Base-by-base conservation (phyloP, 2,797 vertebrate species). In the Argentina silus region DNA sequence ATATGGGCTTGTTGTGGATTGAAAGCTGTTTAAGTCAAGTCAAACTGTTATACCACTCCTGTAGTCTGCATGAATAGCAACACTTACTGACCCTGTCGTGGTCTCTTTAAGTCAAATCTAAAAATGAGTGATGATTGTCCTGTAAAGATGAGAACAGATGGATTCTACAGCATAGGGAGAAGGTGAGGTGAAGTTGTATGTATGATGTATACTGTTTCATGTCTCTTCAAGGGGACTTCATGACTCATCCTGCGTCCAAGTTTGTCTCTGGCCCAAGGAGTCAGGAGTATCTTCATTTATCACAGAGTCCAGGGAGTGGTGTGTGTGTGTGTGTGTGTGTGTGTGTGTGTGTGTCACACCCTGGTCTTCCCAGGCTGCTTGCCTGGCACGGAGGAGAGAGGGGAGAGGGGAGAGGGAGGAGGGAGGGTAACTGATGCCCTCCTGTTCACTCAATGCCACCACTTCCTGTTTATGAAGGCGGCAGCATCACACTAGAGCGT, bases 211-310 rank as follows among this genome's bases (percentile, higher is more conserved):
- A 36, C 47, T 67, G 44, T 70, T 61, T 61, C 11, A 67, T 50
- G 7, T 63, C 10, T 61, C 50, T 65, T 51, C 56, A 45, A 50
- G 65, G 48, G 51, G 65, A 73, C 51, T 62, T 21, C 17, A 27
- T 48, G 27, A 36, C 27, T 36, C 27, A 36, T 36, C 27, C 27
- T 36, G 27, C 27, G 27, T 36, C 27, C 27, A 36, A 50, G 11
- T 50, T 14, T 67, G 66, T 42, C 63, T 67, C 65, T 66, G 60
- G 69, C 67, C 59, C 74, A 70, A 55, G 57, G 44, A 75, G 65
- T 59, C 55, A 66, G 60, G 47, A 9, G 42, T 36, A 27, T 36
- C 36, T 68, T 59, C 70, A 79, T 77, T 47, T 69, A 78, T 68
- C 69, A 71, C 45, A 62, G 19, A 50, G 70, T 69, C 48, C 14